These are phyloP conservation scores for Caenorhabditis sp. DNA, from an alignment of 2,888 invertebrate species.

Conservation along the genomic window DNA sequence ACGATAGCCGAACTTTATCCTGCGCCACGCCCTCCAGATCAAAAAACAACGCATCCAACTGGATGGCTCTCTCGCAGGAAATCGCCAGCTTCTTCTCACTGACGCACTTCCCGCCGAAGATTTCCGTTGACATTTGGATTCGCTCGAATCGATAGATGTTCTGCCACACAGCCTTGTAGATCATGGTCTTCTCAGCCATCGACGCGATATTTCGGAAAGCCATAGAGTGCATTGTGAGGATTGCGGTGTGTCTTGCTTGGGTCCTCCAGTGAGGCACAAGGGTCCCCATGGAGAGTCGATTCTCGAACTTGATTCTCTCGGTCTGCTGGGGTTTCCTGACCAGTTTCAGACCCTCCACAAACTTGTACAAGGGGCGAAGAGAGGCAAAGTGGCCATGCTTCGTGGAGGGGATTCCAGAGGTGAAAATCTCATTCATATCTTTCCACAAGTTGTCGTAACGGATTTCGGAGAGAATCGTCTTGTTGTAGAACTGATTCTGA, in stretches of 20 bases:
- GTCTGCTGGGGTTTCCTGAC: slow-evolving; percentile 20
- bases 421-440: slow-evolving; percentile 35
- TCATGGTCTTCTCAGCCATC: slow-evolving; percentile 24
- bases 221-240: slow-evolving; percentile 47
- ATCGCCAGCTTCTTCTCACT: slow-evolving; percentile 57
- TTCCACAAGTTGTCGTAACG: slow-evolving; percentile 37
- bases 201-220: slow-evolving; percentile 43
- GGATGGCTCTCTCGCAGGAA: slow-evolving; percentile 49
- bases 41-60: slow-evolving; percentile 50
- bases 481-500: slow-evolving; percentile 39
- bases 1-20: slow-evolving; percentile 29
- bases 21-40: slow-evolving; percentile 54
- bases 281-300: slow-evolving; percentile 34
- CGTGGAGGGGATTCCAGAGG: slow-evolving; percentile 13
- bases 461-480: slow-evolving; percentile 29
- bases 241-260: slow-evolving; percentile 34
- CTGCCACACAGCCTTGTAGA: slow-evolving; percentile 50
- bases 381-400: slow-evolving; percentile 36
- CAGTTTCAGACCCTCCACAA: slow-evolving; percentile 29
- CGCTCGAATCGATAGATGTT: slow-evolving; percentile 56
- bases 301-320: slow-evolving; percentile 38
- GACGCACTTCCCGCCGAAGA: slow-evolving; percentile 47
- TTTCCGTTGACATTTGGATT: slow-evolving; percentile 58
- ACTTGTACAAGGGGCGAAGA: slow-evolving; percentile 19
- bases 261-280: slow-evolving; percentile 51